Percentiles rank a stretch among this genome's conserved stretches.
These are phyloP conservation scores for Casuarius casuarius DNA, from an alignment of 2,113 vertebrate species.

Conservation along the genomic window DNA sequence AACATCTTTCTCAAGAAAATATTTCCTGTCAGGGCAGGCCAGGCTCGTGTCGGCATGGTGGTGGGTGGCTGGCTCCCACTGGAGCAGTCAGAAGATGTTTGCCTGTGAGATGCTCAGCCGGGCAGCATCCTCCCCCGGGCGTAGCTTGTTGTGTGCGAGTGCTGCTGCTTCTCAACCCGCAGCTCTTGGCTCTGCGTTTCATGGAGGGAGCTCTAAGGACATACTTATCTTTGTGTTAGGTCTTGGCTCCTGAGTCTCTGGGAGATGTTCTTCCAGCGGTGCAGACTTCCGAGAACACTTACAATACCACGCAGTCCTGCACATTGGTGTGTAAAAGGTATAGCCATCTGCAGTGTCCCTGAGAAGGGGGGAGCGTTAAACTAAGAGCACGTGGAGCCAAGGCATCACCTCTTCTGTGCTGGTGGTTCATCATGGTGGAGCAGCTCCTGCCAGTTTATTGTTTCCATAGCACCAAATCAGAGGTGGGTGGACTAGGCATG, in stretches of 20 bases:
- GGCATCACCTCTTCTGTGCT: not conserved
- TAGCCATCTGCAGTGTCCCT: accelerated
- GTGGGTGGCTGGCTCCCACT: not conserved
- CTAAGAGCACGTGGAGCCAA: not conserved
- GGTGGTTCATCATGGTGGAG: accelerated
- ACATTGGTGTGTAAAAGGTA: too few species aligned
- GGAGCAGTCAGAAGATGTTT: not conserved
- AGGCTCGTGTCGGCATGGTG: not conserved
- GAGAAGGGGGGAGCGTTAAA: not conserved
- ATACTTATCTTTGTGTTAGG: accelerated
- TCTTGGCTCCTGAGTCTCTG: accelerated
- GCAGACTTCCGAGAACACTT: not conserved
- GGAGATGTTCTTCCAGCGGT: not conserved
- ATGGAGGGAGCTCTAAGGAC: not conserved
- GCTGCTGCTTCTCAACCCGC: not conserved
- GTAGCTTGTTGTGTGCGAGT: accelerated
- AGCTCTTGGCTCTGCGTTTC: accelerated
- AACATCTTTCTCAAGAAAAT: not conserved
- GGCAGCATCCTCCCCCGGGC: accelerated
- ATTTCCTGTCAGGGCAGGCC: not conserved
- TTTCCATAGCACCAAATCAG: accelerated
- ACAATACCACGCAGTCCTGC: too few species aligned
- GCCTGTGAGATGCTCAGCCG: accelerated
- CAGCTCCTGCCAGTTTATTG: not conserved
- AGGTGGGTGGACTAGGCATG: not conserved